Evolutionary conservation across 1,140 invertebrate genomes (phyloP).

Genomic region (Gryon sp.): DNA sequence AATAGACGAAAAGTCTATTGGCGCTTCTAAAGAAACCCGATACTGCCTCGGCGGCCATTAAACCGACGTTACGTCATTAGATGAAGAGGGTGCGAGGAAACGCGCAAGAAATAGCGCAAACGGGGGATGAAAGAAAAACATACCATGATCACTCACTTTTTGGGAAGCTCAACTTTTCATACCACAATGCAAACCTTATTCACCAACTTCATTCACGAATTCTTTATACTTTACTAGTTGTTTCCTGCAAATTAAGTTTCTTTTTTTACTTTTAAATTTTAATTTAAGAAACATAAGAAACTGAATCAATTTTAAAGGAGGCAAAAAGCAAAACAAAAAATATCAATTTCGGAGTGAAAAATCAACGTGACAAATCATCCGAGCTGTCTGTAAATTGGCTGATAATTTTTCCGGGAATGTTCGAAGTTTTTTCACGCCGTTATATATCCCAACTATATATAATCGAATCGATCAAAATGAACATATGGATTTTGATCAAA

Average conservation of each 20-base stretch:
- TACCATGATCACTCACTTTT: constrained; percentile 19
- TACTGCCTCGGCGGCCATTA: constrained; percentile 71
- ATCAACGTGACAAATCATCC: not conserved
- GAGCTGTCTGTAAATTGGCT: constrained; percentile 2
- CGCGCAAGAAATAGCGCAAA: constrained; percentile 50
- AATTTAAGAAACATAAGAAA: too few species aligned
- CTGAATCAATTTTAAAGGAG: too few species aligned
- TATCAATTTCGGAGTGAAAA: too few species aligned
- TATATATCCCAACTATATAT: too few species aligned
- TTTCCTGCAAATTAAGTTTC: too few species aligned
- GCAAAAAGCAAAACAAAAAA: too few species aligned
- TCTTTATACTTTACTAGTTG: too few species aligned
- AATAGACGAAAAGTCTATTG: constrained; percentile 66
- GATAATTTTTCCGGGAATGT: constrained; percentile 37
- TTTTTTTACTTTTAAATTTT: too few species aligned
- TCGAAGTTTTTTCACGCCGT: too few species aligned
- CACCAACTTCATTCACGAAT: too few species aligned
- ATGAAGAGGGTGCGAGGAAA: constrained; percentile 65
- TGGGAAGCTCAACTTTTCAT: too few species aligned
- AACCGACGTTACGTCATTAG: constrained; percentile 61
- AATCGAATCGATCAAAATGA: too few species aligned
- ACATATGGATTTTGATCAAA: constrained; percentile 50
- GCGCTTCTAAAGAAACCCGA: constrained; percentile 75
- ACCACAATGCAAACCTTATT: not conserved
- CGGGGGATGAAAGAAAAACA: constrained; percentile 23